Evolutionary conservation across 2,888 invertebrate genomes (phyloP), one percentile per base, ranked within the genome.

Genomic region (Catocala nupta): DNA sequence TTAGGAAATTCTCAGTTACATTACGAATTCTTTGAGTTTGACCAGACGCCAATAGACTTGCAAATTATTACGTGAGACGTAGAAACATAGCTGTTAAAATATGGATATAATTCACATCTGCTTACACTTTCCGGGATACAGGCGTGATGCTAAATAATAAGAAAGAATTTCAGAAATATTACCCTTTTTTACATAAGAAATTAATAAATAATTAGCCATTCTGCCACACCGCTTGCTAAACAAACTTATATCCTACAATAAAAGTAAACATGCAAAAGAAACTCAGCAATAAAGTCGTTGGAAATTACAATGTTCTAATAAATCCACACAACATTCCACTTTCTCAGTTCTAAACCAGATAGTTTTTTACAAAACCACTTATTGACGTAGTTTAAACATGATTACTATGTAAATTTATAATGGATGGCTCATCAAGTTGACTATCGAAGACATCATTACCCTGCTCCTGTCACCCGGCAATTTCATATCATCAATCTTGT

Each of bases 401-500:
- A 88, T 86, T 85, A 81, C 85, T 87, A 87, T 88, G 86, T 90
- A 87, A 88, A 90, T 88, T 82, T 85, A 83, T 89, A 90, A 90
- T 87, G 85, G 86, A 89, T 88, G 82, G 85, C 61, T 87, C 85
- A 89, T 90, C 89, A 78, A 73, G 68, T 75, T 76, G 73, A 81
- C 80, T 85, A 86, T 87, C 88, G 73, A 57, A 71, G 81, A 80
- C 83, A 83, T 83, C 83, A 88, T 83, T 84, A 83, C 83, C 81
- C 73, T 73, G 82, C 78, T 69, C 78, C 84, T 83, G 88, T 86
- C 87, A 84, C 82, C 75, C 78, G 84, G 80, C 78, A 79, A 85
- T 85, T 85, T 84, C 78, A 78, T 78, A 80, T 81, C 89, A 90
- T 90, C 90, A 88, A 90, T 90, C 90, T 90, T 87, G 66, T 71